These are phyloP conservation scores for Ypsolopha scabrella DNA, from an alignment of 2,888 invertebrate genomes.

Conservation along the genomic window DNA sequence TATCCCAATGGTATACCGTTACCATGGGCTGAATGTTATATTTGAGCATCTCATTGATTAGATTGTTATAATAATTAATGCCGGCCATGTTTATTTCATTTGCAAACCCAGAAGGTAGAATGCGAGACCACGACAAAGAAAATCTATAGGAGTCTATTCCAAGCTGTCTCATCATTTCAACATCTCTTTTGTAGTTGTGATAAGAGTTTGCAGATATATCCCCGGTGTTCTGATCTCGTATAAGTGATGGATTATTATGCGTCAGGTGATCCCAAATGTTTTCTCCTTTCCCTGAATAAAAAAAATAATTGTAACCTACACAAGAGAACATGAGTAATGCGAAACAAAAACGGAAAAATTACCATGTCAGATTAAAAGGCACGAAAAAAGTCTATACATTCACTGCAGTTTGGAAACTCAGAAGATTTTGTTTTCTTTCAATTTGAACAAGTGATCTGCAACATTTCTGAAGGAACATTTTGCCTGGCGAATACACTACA, in stretches of 20 bases:
- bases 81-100: conserved; percentile 57
- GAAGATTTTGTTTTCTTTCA: no score
- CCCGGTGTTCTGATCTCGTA: conserved; percentile 52
- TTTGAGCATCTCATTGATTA: conserved; percentile 57
- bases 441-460: no score
- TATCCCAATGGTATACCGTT: conserved; percentile 36
- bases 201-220: conserved; percentile 60
- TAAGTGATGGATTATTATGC: conserved; percentile 43
- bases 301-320: no score
- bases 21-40: conserved; percentile 65
- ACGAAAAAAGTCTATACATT: no score
- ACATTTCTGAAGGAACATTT: no score
- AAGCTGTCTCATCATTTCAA: conserved; percentile 23
- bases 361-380: no score
- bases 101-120: conserved; percentile 56
- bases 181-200: conserved; percentile 20
- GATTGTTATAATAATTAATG: conserved; percentile 22
- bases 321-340: no score
- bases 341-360: no score
- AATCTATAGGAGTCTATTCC: conserved; percentile 13
- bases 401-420: no score
- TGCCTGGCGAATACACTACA: no score
- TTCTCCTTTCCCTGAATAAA: conserved; percentile 36
- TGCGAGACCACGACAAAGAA: conserved; percentile 4
- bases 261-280: conserved; percentile 68